Base-by-base conservation (phyloP, 2,888 invertebrate genomes). In the Amphipyra tragopoginis region DNA sequence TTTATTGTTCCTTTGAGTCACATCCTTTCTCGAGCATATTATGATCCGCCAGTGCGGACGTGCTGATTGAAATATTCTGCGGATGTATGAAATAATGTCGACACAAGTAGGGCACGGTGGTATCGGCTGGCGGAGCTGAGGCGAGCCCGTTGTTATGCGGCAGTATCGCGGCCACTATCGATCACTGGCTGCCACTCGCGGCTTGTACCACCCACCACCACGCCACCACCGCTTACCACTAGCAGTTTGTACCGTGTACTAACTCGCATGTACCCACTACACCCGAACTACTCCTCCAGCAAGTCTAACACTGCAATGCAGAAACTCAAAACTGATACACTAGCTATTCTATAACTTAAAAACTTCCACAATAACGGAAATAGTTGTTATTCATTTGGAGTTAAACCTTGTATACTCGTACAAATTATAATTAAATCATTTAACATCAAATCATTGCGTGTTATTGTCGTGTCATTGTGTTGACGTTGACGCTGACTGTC, bases 91-190 rank as follows among this genome's bases (percentile, higher is more conserved):
- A 47, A 61, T 54, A 47, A 45, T 47, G 47, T 48, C 14, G 47
- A 15, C 36, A 39, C 10, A 55, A 55, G 55, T 55, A 44, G 43
- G 43, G 50, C 48, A 39, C 53, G 40, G 5, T 38, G 26, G 39
- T 53, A 26, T 52, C 34, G 49, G 44, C 36, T 29, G 34, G 55
- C 51, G 42, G 33, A 15, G 38, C 10, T 10, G 38, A 29, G 45
- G 50, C 29, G 50, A 56, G 59, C 56, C 56, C 52, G 51, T 53
- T 71, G 49, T 33, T 52, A 63, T 70, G 70, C 74, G 65, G 65
- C 61, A 61, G 65, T 57, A 40, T 34, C 67, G 63, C 52, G 54
- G 60, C 49, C 53, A 40, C 47, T 68, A 75, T 77, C 65, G 78
- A 72, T 65, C 75, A 62, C 57, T 33, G 43, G 21, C 21, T 21